Evolutionary conservation across 2,113 vertebrate species (phyloP), one percentile per base, ranked within the genome.

Genomic region (Puntigrus tetrazona): DNA sequence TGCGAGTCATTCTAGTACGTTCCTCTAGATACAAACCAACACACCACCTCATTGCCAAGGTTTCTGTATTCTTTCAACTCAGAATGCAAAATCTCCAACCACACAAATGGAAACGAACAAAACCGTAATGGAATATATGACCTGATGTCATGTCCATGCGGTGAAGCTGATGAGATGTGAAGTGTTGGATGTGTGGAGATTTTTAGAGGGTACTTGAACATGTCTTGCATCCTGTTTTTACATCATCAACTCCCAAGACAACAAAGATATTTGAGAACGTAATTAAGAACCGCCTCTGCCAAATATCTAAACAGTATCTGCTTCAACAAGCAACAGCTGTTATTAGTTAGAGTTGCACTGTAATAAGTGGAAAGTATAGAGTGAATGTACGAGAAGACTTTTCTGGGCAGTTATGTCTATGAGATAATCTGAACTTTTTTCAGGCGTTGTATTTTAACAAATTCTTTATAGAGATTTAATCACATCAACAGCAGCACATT

Each of bases 261-360:
- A 77, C 55, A 57, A 55, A 38, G 16, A 75, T 16, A 69, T 69
- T 69, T 9, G 41, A 74, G 41, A 73, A 73, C 14, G 5, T 10
- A 57, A 38, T 78, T 78, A n/a, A 50, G 50, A 57, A 57, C 29
- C 27, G 18, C 25, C 55, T 18, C 50, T 38, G 50, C 50, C 75
- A 78, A n/a, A 57, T n/a, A 38, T 36, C 50, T 57, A 78, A 57
- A 78, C 9, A 36, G 75, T 38, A 38, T 57, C 50, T 57, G 50
- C 22, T 55, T 78, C 50, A 25, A 38, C 34, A n/a, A 78, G 75
- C 50, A 59, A 61, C 76, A 78, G 34, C 76, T 78, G 76, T 41
- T 78, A 61, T 38, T 57, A 36, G 59, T 78, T 27, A 78, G 11
- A 59, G 20, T 9, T 78, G 34, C 14, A 78, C n/a, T 38, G n/a